Evolutionary conservation across 2,113 vertebrate species (phyloP), one percentile per base, ranked within the genome.

Genomic region (Ploceus nigricollis): DNA sequence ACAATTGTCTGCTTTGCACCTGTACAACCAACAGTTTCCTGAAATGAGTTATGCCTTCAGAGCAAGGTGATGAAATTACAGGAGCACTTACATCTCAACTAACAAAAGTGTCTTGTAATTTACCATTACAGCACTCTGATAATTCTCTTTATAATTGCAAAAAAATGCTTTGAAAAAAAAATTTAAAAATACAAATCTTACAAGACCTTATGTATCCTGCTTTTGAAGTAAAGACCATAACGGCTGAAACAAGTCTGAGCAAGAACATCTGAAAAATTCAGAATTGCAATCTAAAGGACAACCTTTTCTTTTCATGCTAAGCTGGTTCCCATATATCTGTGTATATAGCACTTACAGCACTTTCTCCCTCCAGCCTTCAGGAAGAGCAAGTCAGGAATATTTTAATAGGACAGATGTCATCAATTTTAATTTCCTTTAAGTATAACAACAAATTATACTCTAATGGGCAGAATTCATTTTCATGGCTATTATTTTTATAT

Each of bases 21-120:
- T 71, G 39, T 42, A 60, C 35, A 89, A 42, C 15, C 2, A 7
- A 86, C 28, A 80, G 39, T 51, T 86, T 91, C 48, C 40, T 80
- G 82, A 94, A 89, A 82, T 60, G 9, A 93, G 54, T 77, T 77
- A 80, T 39, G 24, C 1, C 1, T 87, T 88, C 54, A 50, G 56
- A 90, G 40, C 27, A 77, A 92, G 56, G 45, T 9, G 27, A 71
- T 76, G 70, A 93, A 96, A 92, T 78, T 85, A 92, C 65, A 90
- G 56, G 17, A 86, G 76, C 44, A 80, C 51, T 90, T 60, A 63
- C 35, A 78, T 75, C n/a, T 60, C 68, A 73, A 39, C 60, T 82
- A 44, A 40, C 27, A 39, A 40, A 78, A 69, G 56, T 85, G 18
- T 58, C 27, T 42, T 6, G 10, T 27, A 94, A 88, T 91, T 86